Conservation (phyloP, 2,888 invertebrate genomes). For the Frankliniella intonsa region DNA sequence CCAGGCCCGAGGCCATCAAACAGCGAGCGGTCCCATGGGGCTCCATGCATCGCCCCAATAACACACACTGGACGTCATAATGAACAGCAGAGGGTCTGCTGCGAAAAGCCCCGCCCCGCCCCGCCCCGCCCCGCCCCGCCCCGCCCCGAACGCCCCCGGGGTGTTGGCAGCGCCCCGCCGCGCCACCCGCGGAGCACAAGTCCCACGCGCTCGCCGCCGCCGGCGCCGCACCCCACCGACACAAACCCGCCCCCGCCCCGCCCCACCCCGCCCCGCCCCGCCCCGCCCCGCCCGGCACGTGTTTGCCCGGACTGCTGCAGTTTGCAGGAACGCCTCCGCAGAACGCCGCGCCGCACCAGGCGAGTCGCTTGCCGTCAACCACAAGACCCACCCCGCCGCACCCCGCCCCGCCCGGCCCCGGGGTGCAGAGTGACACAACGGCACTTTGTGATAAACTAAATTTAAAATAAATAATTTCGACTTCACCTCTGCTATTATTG, state of each 20-base stretch:
- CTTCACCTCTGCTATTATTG: too few species aligned
- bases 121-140: background rate
- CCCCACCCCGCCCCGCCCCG: background rate
- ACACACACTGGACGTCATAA: slow-evolving; percentile 1
- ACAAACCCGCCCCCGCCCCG: background rate
- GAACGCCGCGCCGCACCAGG: too few species aligned
- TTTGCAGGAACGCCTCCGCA: too few species aligned
- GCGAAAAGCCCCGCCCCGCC: background rate
- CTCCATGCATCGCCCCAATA: background rate
- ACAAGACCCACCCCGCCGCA: too few species aligned
- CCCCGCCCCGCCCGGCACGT: background rate
- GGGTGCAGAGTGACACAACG: too few species aligned
- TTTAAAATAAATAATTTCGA: too few species aligned
- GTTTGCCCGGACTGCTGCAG: background rate
- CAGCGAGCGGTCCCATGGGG: slow-evolving; percentile 5
- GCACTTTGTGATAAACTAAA: too few species aligned
- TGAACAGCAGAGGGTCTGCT: background rate
- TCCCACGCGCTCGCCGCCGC: background rate
- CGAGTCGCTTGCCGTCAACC: too few species aligned
- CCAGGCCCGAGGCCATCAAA: background rate
- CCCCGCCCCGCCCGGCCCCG: too few species aligned
- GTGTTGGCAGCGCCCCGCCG: slow-evolving; percentile 8
- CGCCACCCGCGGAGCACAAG: background rate
- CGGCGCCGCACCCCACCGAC: background rate
- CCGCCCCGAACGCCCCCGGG: background rate